Evolutionary conservation across 2,888 invertebrate genomes (phyloP).

Genomic region (Pyrrhia umbra): DNA sequence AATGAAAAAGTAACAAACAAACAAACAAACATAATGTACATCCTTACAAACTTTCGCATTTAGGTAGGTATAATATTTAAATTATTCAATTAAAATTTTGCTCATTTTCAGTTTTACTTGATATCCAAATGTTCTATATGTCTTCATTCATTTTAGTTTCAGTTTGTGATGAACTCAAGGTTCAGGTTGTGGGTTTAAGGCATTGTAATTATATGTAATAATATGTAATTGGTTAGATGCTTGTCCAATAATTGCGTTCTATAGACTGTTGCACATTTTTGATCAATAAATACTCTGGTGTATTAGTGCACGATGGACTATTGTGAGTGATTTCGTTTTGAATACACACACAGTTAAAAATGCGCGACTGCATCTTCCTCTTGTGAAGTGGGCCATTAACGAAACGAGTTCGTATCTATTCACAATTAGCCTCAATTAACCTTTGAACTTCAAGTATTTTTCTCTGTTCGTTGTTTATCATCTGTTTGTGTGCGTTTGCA

Average conservation of each 20-base stretch:
- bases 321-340: background rate
- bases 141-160: slow-evolving; percentile 36
- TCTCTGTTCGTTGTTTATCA: slow-evolving; percentile 30
- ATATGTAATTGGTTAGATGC: slow-evolving; percentile 13
- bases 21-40: too few species aligned
- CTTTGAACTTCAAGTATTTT: slow-evolving; percentile 49
- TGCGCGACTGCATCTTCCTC: slow-evolving; percentile 21
- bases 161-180: slow-evolving; percentile 47
- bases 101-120: slow-evolving; percentile 45
- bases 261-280: background rate
- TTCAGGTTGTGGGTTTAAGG: slow-evolving; percentile 35
- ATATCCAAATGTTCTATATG: slow-evolving; percentile 41
- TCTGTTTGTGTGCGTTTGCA: slow-evolving; percentile 30
- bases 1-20: too few species aligned
- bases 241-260: too few species aligned
- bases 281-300: background rate
- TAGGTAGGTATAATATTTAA: slow-evolving; percentile 13
- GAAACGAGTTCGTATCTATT: slow-evolving; percentile 54
- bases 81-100: slow-evolving; percentile 38
- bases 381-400: slow-evolving; percentile 40
- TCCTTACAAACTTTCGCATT: too few species aligned
- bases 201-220: slow-evolving; percentile 10
- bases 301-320: background rate
- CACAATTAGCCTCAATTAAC: slow-evolving; percentile 60
- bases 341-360: background rate